Percentiles rank a stretch among this genome's conserved stretches.
Conservation (phyloP, 2,888 invertebrate species). For the Pterobdella sp. region DNA sequence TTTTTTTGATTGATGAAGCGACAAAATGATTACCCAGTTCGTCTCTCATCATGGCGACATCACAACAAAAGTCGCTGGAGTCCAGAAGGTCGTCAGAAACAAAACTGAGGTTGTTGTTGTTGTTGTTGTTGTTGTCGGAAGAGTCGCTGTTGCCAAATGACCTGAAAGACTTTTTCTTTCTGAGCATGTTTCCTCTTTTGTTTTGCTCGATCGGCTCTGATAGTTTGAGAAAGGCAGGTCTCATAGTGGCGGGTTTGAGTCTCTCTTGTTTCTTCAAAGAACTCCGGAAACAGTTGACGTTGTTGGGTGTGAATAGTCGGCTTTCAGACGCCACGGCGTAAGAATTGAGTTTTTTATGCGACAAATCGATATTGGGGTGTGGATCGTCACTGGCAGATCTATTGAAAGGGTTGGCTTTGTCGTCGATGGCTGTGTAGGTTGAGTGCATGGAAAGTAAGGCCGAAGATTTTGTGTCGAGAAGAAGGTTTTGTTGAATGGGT, state of each 20-base stretch:
- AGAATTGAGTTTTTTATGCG: neutral
- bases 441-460: slow-evolving; percentile 26
- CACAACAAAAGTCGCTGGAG: slow-evolving; percentile 4
- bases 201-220: neutral
- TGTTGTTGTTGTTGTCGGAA: slow-evolving; percentile 25
- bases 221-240: slow-evolving; percentile 28
- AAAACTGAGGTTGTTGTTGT: slow-evolving; percentile 27
- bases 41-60: slow-evolving; percentile 19
- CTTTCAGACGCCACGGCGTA: slow-evolving; percentile 24
- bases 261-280: neutral
- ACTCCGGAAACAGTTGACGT: neutral
- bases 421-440: slow-evolving; percentile 22
- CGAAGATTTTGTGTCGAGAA: slow-evolving; percentile 21
- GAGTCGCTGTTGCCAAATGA: slow-evolving; percentile 21
- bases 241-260: slow-evolving; percentile 22
- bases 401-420: slow-evolving; percentile 25
- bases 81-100: slow-evolving; percentile 24
- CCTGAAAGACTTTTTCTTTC: slow-evolving; percentile 13
- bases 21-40: slow-evolving; percentile 27
- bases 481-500: neutral
- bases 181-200: neutral
- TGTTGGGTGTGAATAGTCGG: slow-evolving; percentile 7
- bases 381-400: slow-evolving; percentile 29
- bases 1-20: slow-evolving; percentile 21
- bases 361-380: neutral